phyloP scores from a whole-genome alignment of 2,797 vertebrate species.

The Borostomias antarcticus region DNA sequence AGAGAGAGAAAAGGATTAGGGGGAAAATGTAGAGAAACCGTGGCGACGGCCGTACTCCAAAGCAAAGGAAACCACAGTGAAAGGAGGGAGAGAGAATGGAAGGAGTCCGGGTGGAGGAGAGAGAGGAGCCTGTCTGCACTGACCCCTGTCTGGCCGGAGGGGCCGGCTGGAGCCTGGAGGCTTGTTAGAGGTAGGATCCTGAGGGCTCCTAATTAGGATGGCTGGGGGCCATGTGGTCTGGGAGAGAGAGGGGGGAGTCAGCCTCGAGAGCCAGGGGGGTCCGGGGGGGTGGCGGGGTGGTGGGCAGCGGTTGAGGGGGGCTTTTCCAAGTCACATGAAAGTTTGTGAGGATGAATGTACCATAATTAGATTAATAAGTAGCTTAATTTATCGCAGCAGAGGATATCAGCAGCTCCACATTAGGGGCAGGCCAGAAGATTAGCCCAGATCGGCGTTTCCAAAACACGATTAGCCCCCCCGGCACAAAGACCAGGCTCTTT shows the following conservation, averaged over 20 bases:
- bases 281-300: conserved; percentile 80
- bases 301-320: conserved; percentile 84
- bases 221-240: conserved; percentile 84
- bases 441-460: conserved; percentile 90
- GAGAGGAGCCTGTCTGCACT: conserved; percentile 29
- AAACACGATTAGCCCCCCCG: conserved; percentile 95
- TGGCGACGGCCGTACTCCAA: neutral
- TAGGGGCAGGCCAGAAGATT: conserved; percentile 94
- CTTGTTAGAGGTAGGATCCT: conserved; percentile 87
- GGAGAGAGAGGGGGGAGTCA: conserved; percentile 71
- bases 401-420: conserved; percentile 97
- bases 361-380: conserved; percentile 99
- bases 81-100: conserved; percentile 35
- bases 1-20: neutral
- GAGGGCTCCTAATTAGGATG: conserved; percentile 94
- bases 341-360: conserved; percentile 96
- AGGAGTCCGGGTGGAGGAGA: conserved; percentile 30
- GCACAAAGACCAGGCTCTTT: conserved; percentile 84
- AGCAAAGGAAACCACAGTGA: conserved; percentile 18
- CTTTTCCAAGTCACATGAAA: conserved; percentile 98
- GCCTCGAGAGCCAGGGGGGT: conserved; percentile 64
- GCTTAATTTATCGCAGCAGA: conserved; percentile 99
- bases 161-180: conserved; percentile 82
- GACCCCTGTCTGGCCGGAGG: conserved; percentile 53
- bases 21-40: conserved; percentile 29